phyloP scores from a whole-genome alignment of 1,140 invertebrate species.

The Trachymyrmex cornetzi region DNA sequence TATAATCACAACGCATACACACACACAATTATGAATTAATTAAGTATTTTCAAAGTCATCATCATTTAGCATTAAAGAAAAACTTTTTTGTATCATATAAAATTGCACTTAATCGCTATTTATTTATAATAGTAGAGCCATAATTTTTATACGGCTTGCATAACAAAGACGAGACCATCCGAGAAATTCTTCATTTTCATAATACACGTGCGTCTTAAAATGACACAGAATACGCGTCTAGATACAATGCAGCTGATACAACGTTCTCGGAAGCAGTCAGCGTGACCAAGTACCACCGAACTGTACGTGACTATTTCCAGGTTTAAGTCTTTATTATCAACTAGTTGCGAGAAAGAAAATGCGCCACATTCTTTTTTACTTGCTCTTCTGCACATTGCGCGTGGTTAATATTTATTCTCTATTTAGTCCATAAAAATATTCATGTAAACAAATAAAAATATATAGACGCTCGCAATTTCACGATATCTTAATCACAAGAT shows the following conservation, averaged over 20 bases:
- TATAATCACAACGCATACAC: not conserved
- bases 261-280: constrained; percentile 71
- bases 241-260: constrained; percentile 62
- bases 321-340: constrained; percentile 70
- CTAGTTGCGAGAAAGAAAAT: constrained; percentile 58
- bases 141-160: not conserved
- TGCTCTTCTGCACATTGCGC: not conserved
- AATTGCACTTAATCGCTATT: not conserved
- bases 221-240: constrained; percentile 17
- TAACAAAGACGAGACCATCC: not conserved
- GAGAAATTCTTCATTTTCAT: constrained; percentile 22
- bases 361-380: constrained; percentile 16
- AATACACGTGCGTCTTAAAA: constrained; percentile 2
- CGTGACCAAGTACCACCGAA: constrained; percentile 42
- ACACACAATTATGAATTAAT: constrained; percentile 17
- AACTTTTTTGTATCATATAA: not conserved
- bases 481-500: not conserved
- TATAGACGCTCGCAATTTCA: not conserved
- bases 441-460: not conserved
- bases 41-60: not conserved
- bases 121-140: not conserved
- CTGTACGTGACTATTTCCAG: constrained; percentile 70
- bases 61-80: not conserved
- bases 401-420: not conserved
- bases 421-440: not conserved